phyloP scores from a whole-genome alignment of 2,113 vertebrate species.

The Sphaerodactylus townsendi region DNA sequence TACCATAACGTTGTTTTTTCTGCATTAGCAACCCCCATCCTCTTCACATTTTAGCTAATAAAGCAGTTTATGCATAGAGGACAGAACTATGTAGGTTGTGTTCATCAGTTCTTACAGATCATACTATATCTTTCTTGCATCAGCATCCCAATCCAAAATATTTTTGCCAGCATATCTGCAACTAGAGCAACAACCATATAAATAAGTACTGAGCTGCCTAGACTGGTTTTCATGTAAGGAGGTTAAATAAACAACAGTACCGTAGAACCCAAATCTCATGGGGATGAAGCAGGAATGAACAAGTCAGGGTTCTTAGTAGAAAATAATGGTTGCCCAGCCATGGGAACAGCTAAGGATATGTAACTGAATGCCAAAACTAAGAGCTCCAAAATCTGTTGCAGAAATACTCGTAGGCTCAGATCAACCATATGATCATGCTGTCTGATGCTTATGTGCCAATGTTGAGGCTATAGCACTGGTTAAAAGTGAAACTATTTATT shows the following conservation, averaged over 20 bases:
- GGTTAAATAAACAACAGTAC: neutral
- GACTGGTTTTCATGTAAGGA: neutral
- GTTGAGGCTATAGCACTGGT: neutral
- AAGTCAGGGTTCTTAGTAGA: neutral
- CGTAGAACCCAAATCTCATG: neutral
- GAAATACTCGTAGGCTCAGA: neutral
- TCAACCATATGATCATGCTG: too few relatives aligned
- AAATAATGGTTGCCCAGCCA: neutral
- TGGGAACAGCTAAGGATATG: neutral
- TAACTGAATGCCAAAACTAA: neutral
- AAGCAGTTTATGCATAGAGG: conserved; percentile 22
- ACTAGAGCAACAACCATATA: neutral
- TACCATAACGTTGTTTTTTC: conserved; percentile 39
- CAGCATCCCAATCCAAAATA: neutral
- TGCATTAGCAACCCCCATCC: conserved; percentile 27
- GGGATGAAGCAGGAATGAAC: neutral
- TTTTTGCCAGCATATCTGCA: neutral
- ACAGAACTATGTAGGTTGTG: neutral
- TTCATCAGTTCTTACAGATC: neutral
- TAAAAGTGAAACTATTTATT: neutral
- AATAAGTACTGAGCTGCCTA: neutral
- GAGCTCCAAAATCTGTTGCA: neutral
- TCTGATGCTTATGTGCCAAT: neutral
- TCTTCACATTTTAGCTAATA: conserved; percentile 45
- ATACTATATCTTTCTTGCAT: neutral